Evolutionary conservation across 2,888 invertebrate genomes (phyloP), one percentile per base, ranked within the genome.

Genomic region (Camptogramma bilineatum): DNA sequence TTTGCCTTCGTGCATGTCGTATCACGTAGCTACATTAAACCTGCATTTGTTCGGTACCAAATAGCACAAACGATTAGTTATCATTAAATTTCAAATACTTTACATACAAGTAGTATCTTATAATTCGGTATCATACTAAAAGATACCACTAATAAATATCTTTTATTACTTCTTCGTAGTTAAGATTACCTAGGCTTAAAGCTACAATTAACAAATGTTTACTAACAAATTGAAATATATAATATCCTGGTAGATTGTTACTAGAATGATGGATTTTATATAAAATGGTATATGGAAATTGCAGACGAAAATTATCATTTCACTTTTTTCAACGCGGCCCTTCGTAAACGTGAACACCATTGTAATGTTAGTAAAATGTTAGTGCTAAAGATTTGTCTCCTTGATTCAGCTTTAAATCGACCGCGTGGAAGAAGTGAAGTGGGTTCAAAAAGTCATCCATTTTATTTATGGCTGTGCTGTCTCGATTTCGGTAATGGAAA

Each of bases 241-340:
- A 73, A 78, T 81, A 91, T 88, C 85, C 90, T 81, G 83, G 92
- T 92, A 93, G 92, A 88, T 93, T 93, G 93, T 93, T 93, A 93
- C 83, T 93, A 92, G 90, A 89, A 85, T 86, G 90, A 88, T 90
- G 90, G 86, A 90, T 92, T 91, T 91, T 91, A 90, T 89, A 88
- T 77, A 75, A 88, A 84, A 87, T 84, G 47, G 50, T 61, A 83
- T 66, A 64, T 64, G 62, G 75, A 51, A 75, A 81, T 75, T 80
- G 80, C 86, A 82, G 79, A 84, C 78, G 78, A 76, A 79, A 77
- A 72, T 70, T 63, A 69, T 62, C 77, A 72, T 79, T 77, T 76
- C 78, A 83, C 80, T 86, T 83, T 81, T 80, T 82, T 81, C 69
- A 76, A 69, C 73, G 74, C 76, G 79, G 68, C 66, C n/a, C 66